Evolutionary conservation across 2,888 invertebrate genomes (phyloP), one percentile per base, ranked within the genome.

Genomic region (Bembecia ichneumoniformis): DNA sequence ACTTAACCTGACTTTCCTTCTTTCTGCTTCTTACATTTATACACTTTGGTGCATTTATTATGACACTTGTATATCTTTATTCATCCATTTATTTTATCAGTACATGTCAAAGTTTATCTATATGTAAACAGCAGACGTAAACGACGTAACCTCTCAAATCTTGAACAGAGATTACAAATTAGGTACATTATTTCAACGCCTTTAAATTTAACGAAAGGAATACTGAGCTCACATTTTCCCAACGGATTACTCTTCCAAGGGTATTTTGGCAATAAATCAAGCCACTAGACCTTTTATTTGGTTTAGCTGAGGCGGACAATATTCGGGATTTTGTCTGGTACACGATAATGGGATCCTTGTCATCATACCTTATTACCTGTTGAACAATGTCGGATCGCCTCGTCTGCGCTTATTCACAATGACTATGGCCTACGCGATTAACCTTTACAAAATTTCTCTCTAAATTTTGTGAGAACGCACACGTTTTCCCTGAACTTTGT

Each of bases 241-340:
- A 13, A 40, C 2, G 40, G 40, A 14, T 40, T 13, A 46, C 36
- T 36, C 47, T 46, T 51, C 50, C 50, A 52, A 51, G 53, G 69
- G 69, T 74, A 68, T 73, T 74, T 69, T 60, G 64, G 66, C 67
- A 66, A 75, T 76, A 75, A 74, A 76, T 76, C 73, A 72, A 58
- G 54, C 50, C 57, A 54, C 52, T 52, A 52, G 63, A 63, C 68
- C 74, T 68, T 71, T 71, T 66, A 64, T 69, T 51, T 45, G 47
- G 40, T 40, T 40, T 43, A 15, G 64, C 59, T 49, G 66, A 62
- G 63, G 65, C 63, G 57, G 67, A 59, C 67, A 65, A 66, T 67
- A 66, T 68, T 65, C 40, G 40, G 40, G 40, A 40, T 40, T 40
- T 40, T 40, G 40, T 40, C 40, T 40, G 40, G 40, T 40, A 63